These are phyloP conservation scores for Pluvianellus socialis DNA, from an alignment of 2,113 vertebrate species.

Conservation along the genomic window DNA sequence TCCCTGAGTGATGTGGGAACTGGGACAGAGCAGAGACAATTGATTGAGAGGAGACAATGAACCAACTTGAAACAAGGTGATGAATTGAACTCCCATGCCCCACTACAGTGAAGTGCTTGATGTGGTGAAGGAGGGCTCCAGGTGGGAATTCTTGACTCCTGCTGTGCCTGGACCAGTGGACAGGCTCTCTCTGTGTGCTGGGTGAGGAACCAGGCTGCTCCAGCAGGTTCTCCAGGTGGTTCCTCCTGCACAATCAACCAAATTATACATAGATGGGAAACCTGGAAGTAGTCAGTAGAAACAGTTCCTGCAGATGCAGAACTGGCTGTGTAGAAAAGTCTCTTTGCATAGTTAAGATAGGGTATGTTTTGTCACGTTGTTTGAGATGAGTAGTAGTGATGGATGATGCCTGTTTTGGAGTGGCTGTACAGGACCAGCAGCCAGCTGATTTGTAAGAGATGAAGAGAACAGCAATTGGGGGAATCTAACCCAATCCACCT, in stretches of 20 bases:
- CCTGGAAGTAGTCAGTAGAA: neutral
- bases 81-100: rapidly evolving
- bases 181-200: neutral
- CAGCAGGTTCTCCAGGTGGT: neutral
- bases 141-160: neutral
- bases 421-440: neutral
- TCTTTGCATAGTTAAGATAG: neutral
- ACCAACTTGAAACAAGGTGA: neutral
- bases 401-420: neutral
- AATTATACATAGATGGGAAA: too few species aligned
- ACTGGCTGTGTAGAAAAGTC: neutral
- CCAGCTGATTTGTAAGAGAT: neutral
- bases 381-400: neutral
- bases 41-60: neutral
- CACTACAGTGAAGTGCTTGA: neutral
- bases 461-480: neutral
- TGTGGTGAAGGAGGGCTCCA: neutral
- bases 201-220: neutral
- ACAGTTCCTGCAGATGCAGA: neutral
- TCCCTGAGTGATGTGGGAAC: too few species aligned
- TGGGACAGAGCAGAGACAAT: neutral
- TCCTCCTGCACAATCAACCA: neutral
- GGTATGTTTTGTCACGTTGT: neutral
- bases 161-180: neutral
- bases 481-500: neutral